Percentiles rank a stretch among this genome's conserved stretches.
phyloP scores from a whole-genome alignment of 2,113 vertebrate species.

The Mionectes macconnelli region DNA sequence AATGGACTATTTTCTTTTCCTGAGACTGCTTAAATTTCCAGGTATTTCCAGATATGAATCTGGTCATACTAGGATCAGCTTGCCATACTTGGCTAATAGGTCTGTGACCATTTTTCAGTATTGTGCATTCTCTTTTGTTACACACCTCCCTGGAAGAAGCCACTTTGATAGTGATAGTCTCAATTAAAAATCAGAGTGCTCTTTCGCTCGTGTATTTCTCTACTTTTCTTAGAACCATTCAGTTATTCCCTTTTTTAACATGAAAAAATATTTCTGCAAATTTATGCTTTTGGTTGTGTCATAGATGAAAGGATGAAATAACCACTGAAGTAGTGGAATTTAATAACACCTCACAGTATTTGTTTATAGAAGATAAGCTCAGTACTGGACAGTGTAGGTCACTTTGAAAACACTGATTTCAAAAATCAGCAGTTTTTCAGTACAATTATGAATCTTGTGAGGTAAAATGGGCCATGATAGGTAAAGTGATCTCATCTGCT shows the following conservation, averaged over 20 bases:
- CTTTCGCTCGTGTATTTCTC: neutral
- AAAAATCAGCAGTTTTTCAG: neutral
- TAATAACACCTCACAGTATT: neutral
- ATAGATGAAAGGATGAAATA: neutral
- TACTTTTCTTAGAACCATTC: neutral
- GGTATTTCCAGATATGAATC: neutral
- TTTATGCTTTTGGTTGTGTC: neutral
- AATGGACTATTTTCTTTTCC: neutral
- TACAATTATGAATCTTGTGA: neutral
- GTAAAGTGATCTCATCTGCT: neutral
- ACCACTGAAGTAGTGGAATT: neutral
- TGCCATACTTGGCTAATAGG: neutral
- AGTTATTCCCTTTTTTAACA: neutral
- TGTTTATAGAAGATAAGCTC: neutral
- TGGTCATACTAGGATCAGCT: neutral
- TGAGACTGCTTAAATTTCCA: neutral
- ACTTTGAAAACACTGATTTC: neutral
- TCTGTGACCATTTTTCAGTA: neutral
- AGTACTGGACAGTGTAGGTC: neutral
- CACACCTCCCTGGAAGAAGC: neutral
- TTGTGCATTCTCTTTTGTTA: neutral
- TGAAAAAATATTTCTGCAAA: neutral
- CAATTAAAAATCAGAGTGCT: neutral
- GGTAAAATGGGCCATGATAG: neutral
- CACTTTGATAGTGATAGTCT: neutral